phyloP scores from a whole-genome alignment of 1,140 invertebrate species.

The Nixonia krombeini region DNA sequence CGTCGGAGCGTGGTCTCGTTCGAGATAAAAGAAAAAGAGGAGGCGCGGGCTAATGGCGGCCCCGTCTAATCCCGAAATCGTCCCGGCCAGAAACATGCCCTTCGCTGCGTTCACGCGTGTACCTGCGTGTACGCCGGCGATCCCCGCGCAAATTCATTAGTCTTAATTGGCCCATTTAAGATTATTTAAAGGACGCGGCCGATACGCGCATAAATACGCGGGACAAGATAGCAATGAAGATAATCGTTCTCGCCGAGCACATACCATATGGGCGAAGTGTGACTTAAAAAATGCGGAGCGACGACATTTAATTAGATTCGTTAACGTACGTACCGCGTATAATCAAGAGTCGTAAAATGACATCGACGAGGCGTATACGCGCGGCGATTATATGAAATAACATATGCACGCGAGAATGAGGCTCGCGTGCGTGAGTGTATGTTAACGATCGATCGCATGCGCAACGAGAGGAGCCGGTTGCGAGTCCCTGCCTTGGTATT shows the following conservation, averaged over 20 bases:
- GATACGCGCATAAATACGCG: neutral
- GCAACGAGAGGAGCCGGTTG: too few species aligned
- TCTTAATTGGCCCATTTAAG: constrained; percentile 13
- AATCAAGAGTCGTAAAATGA: constrained; percentile 15
- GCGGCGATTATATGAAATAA: constrained; percentile 3
- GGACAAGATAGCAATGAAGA: constrained; percentile 2
- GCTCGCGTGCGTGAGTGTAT: neutral
- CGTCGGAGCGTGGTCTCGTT: neutral
- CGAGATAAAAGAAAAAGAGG: neutral
- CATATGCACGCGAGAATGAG: constrained; percentile 1
- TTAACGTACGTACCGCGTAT: constrained; percentile 4
- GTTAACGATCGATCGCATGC: neutral
- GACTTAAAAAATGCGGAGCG: constrained; percentile 4
- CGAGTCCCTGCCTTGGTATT: too few species aligned
- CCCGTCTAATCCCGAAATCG: constrained; percentile 7
- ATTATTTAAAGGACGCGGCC: constrained; percentile 6
- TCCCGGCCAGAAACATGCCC: neutral
- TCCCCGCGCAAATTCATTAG: constrained; percentile 10
- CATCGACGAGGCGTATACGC: neutral
- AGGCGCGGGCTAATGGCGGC: neutral
- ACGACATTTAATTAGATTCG: constrained; percentile 10
- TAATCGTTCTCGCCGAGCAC: neutral
- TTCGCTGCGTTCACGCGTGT: neutral
- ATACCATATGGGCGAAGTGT: neutral
- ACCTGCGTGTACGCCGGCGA: neutral